Base-by-base conservation (phyloP, 2,113 vertebrate species). In the Xyrauchen texanus region DNA sequence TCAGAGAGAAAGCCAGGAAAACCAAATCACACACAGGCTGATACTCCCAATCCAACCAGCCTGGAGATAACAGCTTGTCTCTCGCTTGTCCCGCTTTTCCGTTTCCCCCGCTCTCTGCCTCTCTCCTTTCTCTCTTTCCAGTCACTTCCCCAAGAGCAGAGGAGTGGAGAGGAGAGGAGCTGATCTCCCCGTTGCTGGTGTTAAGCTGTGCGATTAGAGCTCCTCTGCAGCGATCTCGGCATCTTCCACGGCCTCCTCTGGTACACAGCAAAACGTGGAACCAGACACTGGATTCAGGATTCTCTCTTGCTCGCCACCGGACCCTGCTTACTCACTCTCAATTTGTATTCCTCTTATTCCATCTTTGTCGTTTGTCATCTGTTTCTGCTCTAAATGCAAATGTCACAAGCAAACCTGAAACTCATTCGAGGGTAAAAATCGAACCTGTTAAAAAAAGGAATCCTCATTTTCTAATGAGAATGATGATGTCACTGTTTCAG, bases 191-290 rank as follows among this genome's bases (percentile, higher is more conserved):
- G 73, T 70, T 53, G 63, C 77, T 55, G 71, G 79, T 80, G 81
- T 78, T 81, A 81, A 78, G 79, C 66, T 77, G 74, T 74, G 79
- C 67, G 75, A 81, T 81, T 81, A 76, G 74, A 74, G 64, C 76
- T 81, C 79, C 83, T 76, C 83, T 79, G 79, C 83, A 76, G 83
- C 83, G 76, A 67, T 78, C 61, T 73, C 60, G 77, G 83, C 76
- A 79, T 84, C 76, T 81, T 84, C 66, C 66, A 61, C 71, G 4
- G 63, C 63, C 21, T 75, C 79, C 11, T 13, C 62, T 42, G 13
- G 79, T n/a, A 6, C 44, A 1, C 8, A 7, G 65, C 61, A 84
- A 84, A 79, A 84, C 71, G n/a, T 42, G 82, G 82, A 81, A 4
- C 11, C 5, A 68, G 82, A 84, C 2, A 4, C 21, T 4, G 58